A percentile compares a stretch with the other conserved stretches of the same genome.
Conservation (phyloP, 92 coral and sea anemone genomes). For the Siderastrea siderea region DNA sequence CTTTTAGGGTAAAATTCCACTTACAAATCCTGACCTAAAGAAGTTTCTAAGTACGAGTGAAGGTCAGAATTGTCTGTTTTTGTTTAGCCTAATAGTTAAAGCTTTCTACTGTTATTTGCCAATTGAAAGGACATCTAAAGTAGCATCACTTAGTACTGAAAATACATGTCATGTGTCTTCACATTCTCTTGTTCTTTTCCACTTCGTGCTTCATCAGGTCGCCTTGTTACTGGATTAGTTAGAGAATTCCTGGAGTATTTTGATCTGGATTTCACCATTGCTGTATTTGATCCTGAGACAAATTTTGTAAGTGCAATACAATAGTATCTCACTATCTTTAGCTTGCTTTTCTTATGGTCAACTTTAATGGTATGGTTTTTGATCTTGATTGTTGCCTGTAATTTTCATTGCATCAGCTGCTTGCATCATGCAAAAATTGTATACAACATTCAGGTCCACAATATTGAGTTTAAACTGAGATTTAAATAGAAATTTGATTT, state of each 20-base stretch:
- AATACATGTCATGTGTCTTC: not conserved
- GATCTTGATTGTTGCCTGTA: no score
- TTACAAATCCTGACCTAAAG: constrained; percentile 80
- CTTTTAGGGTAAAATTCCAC: constrained; percentile 84
- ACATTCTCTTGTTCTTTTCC: not conserved
- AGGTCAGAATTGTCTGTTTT: constrained; percentile 52
- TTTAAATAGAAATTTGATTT: no score
- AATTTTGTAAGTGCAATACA: constrained; percentile 85
- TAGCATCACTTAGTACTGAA: not conserved
- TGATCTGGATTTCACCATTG: constrained; percentile 96
- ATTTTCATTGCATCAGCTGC: not conserved
- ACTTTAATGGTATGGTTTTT: no score
- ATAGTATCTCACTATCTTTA: not conserved
- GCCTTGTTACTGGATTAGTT: constrained; percentile 94
- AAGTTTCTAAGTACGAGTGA: constrained; percentile 88
- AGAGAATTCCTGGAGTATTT: constrained; percentile 95
- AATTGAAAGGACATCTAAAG: not conserved
- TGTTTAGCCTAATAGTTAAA: not conserved
- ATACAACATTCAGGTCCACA: no score
- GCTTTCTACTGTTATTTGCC: not conserved
- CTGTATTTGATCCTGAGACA: constrained; percentile 98
- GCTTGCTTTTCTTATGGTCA: no score
- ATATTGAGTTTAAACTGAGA: no score
- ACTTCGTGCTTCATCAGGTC: constrained; percentile 59
- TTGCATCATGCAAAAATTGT: no score